These are phyloP conservation scores for Cheiracanthium punctorium DNA, from an alignment of 2,888 invertebrate species.

Conservation along the genomic window DNA sequence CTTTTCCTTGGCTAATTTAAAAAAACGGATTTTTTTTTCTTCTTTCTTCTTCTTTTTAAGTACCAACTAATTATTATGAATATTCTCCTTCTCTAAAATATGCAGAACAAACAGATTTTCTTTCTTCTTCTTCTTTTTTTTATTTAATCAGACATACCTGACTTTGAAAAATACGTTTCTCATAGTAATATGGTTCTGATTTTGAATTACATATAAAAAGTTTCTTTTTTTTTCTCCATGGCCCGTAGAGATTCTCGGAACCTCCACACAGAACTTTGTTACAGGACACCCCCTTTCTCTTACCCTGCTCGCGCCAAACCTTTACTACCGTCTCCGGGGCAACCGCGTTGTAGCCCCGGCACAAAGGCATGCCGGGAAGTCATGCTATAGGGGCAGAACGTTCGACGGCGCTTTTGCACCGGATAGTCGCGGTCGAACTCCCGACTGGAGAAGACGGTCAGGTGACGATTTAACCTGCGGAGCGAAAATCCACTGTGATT, in stretches of 20 bases:
- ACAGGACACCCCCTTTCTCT: not conserved
- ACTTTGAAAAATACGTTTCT: too few species aligned
- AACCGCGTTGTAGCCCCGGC: not conserved
- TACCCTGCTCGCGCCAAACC: not conserved
- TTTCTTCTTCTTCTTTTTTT: too few species aligned
- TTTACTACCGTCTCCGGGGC: constrained; percentile 5
- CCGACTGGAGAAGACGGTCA: not conserved
- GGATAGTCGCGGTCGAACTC: constrained; percentile 13
- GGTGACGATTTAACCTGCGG: not conserved
- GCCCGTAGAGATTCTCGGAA: constrained; percentile 1
- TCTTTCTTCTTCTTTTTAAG: too few species aligned
- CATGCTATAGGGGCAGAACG: constrained; percentile 4
- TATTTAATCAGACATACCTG: too few species aligned
- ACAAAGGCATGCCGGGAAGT: not conserved
- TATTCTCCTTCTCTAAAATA: too few species aligned
- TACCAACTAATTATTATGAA: too few species aligned
- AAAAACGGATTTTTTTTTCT: too few species aligned
- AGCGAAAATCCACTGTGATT: not conserved
- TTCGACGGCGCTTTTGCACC: constrained; percentile 6
- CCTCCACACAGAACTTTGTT: not conserved
- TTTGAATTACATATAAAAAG: not conserved
- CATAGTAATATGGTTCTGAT: too few species aligned
- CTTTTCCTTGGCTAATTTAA: too few species aligned
- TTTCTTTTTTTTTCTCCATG: too few species aligned
- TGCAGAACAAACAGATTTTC: too few species aligned